Evolutionary conservation across 2,113 vertebrate genomes (phyloP), one percentile per base, ranked within the genome.

Genomic region (Oostethus manadensis): DNA sequence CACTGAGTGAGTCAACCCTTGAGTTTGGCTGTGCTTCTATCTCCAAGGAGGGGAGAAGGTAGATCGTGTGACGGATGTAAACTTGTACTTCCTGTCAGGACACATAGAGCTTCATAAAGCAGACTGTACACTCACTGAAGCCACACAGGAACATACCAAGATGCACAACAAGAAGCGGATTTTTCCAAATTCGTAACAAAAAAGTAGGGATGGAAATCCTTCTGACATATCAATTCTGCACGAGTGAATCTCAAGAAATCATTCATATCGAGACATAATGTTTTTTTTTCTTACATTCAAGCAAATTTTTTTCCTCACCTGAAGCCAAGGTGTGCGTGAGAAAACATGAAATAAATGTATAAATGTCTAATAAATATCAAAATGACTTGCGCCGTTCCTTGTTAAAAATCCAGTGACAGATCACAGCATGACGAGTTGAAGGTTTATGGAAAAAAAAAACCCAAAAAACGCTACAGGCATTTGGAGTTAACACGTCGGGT

Each of bases 401-500:
- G 18, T 20, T 20, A 7, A 13, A 40, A 13, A 13, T 60, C 56
- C 56, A 58, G 77, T 64, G 71, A 79, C 57, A 43, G 51, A 61
- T 70, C 73, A 81, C 68, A 77, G 60, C 65, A 54, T 65, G 80
- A 66, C 68, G 57, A 61, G 60, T 66, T 74, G 51, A 71, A 82
- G 74, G 74, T 62, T 70, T 17, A 67, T 11, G 40, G 38, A 42
- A 33, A 59, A 54, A 56, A 56, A 66, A 68, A 62, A 79, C 68
- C 55, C 10, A 23, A 67, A 70, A 80, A 65, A 81, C 74, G 85
- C 81, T 82, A 85, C 83, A 82, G 83, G 81, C 77, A 80, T 68
- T 72, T 35, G 55, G 72, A 61, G 62, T 68, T 58, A 73, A 82
- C 78, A 77, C 46, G 68, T n/a, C n/a, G n/a, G n/a, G n/a, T 57